Percentiles rank a stretch among this genome's conserved stretches.
phyloP scores from a whole-genome alignment of 1,140 invertebrate genomes.

The Plutomurus gul region DNA sequence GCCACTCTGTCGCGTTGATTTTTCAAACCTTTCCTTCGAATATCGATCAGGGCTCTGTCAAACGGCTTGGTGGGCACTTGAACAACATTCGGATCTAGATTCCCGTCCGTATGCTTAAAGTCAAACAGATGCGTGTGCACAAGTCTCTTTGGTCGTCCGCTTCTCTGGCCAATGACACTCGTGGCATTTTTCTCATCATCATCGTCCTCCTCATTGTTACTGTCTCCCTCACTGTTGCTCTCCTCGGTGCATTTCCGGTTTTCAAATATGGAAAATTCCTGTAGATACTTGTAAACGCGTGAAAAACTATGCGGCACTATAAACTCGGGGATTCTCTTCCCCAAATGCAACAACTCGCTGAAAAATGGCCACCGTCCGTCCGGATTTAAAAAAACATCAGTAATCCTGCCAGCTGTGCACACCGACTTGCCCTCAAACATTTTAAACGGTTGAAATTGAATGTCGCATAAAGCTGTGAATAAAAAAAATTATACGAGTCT shows the following conservation, averaged over 20 bases:
- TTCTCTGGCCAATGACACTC: not conserved
- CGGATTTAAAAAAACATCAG: conserved; percentile 61
- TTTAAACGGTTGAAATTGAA: conserved; percentile 82
- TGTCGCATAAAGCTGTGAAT: conserved; percentile 79
- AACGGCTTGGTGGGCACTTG: conserved; percentile 62
- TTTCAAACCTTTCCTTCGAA: conserved; percentile 61
- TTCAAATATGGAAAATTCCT: not conserved
- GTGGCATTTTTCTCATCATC: not conserved
- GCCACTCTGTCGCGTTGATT: conserved; percentile 60
- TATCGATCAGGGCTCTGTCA: conserved; percentile 60
- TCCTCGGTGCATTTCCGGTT: not conserved
- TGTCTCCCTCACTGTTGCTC: not conserved
- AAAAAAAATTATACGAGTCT: conserved; percentile 36
- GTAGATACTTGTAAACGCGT: not conserved
- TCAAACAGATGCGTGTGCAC: conserved; percentile 42
- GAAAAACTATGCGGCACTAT: not conserved
- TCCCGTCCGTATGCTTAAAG: conserved; percentile 34
- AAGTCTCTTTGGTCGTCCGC: conserved; percentile 35
- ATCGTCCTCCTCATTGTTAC: not conserved
- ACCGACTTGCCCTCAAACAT: conserved; percentile 59
- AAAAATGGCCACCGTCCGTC: not conserved
- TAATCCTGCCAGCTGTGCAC: conserved; percentile 69
- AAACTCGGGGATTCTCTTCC: conserved; percentile 36
- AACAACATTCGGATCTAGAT: not conserved
- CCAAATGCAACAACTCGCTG: conserved; percentile 44